Conservation (phyloP, 2,888 invertebrate species). For the Caenorhabditis sp. region DNA sequence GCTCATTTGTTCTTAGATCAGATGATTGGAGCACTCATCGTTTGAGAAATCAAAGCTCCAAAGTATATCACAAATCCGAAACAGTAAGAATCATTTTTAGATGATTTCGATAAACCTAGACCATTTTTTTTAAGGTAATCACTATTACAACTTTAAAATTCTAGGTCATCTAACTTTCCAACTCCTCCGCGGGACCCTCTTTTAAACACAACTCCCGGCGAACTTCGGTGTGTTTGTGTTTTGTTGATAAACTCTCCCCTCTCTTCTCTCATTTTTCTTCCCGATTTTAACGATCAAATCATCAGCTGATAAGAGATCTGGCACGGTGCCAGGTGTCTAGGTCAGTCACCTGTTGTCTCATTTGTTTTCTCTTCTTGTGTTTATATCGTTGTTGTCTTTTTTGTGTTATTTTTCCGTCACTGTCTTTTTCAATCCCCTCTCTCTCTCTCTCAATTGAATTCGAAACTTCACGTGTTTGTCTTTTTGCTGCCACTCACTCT, state of each 20-base stretch:
- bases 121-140: no score
- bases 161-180: neutral
- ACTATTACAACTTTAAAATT: no score
- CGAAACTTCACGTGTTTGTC: slow-evolving; percentile 39
- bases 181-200: neutral
- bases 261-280: neutral
- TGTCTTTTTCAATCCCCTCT: slow-evolving; percentile 9
- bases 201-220: neutral
- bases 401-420: slow-evolving; percentile 10
- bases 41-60: no score
- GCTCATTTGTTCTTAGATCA: no score
- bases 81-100: no score
- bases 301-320: slow-evolving; percentile 60
- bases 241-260: slow-evolving; percentile 33
- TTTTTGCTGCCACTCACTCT: slow-evolving; percentile 33
- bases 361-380: neutral
- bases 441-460: slow-evolving; percentile 16
- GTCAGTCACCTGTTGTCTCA: slow-evolving; percentile 55
- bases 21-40: no score
- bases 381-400: slow-evolving; percentile 44
- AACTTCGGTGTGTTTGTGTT: slow-evolving; percentile 35
- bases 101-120: no score
- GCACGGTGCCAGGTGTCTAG: slow-evolving; percentile 60
- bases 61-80: no score
- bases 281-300: neutral